Base-by-base conservation (phyloP, 1,140 invertebrate species). In the Megathymus violae region DNA sequence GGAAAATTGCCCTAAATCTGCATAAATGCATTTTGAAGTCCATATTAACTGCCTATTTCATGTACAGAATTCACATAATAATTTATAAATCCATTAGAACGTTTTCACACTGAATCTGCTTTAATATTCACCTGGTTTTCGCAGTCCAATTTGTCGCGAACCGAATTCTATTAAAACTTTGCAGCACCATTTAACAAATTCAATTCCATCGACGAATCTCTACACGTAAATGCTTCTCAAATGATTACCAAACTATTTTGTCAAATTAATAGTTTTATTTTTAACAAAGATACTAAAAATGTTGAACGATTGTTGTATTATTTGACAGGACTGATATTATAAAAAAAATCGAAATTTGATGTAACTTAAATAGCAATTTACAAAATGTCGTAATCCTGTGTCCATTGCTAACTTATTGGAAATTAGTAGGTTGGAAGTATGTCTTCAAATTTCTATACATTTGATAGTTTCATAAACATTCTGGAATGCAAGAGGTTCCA, bases 81-180 rank as follows among this genome's bases (percentile, higher is more conserved):
- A 51, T 51, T 51, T 51, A 51, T 34, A 51, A 34, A 51, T 51
- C 13, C 36, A 17, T 3, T 10, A 16, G 31, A 51, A 51, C 27
- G 15, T 51, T 51, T 51, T 51, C 17, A 51, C 31, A 36, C 48
- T 51, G 15, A 38, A 51, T 36, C 31, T 36, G 31, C 27, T 51
- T 51, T 51, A 51, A 51, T 51, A 27, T 51, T 51, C 48, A 51
- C 48, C 48, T 51, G 48, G 48, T 17, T 51, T 51, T 51, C 48
- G 48, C 31, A 36, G 31, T 51, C 16, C 48, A 51, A 51, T 51
- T 51, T 51, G 48, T 51, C 48, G 31, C 48, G 36, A 50, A 51
- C 48, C 48, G 48, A 51, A 51, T 51, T 51, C 48, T 51, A 51
- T 51, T 51, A 51, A 51, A 51, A 51, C 48, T 51, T 51, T 27